These are phyloP conservation scores for Melanostoma mellinum DNA, from an alignment of 2,888 invertebrate species.

Conservation along the genomic window DNA sequence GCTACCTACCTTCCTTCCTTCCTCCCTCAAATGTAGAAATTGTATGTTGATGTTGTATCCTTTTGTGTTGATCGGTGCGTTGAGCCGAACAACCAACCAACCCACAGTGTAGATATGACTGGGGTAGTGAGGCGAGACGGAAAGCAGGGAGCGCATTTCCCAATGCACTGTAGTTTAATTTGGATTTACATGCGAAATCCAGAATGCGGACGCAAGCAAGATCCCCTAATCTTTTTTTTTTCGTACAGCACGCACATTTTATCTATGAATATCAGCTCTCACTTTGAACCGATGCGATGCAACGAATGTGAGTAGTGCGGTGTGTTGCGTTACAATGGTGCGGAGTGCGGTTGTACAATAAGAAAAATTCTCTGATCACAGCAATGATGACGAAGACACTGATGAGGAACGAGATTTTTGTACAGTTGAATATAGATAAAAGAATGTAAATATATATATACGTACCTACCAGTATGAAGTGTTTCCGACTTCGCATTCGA, in stretches of 20 bases:
- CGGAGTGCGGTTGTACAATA: background rate
- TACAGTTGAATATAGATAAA: no score
- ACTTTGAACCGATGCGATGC: conserved; percentile 17
- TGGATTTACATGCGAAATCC: conserved; percentile 59
- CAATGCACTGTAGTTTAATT: conserved; percentile 56
- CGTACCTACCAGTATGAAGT: no score
- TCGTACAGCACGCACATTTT: background rate
- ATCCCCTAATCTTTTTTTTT: background rate
- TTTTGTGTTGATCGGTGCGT: conserved; percentile 30
- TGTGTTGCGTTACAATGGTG: background rate
- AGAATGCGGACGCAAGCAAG: conserved; percentile 58
- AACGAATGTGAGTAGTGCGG: no score
- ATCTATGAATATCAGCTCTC: background rate
- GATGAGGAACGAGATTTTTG: no score
- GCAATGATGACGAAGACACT: no score
- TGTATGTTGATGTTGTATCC: background rate
- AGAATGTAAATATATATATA: no score
- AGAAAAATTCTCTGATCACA: no score
- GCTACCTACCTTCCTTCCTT: background rate
- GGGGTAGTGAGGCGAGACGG: background rate
- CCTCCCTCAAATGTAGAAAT: background rate
- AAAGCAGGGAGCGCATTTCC: background rate
- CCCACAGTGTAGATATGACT: background rate
- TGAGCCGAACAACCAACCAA: no score
- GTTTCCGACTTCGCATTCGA: no score